Conservation (phyloP, 2,113 vertebrate species). For the Lepisosteus osseus region DNA sequence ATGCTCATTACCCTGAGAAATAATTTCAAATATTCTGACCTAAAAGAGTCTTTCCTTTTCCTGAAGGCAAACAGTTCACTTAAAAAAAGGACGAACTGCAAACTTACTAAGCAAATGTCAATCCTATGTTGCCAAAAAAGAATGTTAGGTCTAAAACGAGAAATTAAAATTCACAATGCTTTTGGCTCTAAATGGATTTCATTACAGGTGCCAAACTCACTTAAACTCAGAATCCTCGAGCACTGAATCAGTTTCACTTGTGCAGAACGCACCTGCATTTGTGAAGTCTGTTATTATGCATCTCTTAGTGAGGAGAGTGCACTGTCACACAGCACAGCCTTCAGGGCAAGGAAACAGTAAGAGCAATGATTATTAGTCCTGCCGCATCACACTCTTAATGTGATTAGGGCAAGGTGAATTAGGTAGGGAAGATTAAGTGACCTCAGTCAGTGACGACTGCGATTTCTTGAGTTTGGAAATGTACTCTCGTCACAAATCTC, state of each 20-base stretch:
- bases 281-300: neutral
- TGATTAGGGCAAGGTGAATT: neutral
- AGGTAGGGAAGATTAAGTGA: neutral
- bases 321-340: neutral
- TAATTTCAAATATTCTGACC: constrained; percentile 66
- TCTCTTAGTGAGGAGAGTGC: neutral
- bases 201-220: constrained; percentile 69
- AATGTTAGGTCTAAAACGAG: constrained; percentile 69
- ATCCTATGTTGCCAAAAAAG: constrained; percentile 69
- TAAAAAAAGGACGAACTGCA: constrained; percentile 32
- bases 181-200: constrained; percentile 79
- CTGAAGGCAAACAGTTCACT: constrained; percentile 35
- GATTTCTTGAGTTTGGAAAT: neutral
- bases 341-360: neutral
- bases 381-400: neutral
- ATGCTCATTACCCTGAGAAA: constrained; percentile 65
- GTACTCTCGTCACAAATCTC: no score
- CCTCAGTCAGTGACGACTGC: neutral
- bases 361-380: neutral
- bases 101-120: constrained; percentile 65
- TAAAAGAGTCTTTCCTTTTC: constrained; percentile 59
- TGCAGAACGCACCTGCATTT: neutral
- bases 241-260: neutral
- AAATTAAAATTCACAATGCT: constrained; percentile 75
- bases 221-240: constrained; percentile 53